A percentile compares a stretch with the other conserved stretches of the same genome.
phyloP scores from a whole-genome alignment of 2,113 vertebrate genomes.

The Typhlomys cinereus region DNA sequence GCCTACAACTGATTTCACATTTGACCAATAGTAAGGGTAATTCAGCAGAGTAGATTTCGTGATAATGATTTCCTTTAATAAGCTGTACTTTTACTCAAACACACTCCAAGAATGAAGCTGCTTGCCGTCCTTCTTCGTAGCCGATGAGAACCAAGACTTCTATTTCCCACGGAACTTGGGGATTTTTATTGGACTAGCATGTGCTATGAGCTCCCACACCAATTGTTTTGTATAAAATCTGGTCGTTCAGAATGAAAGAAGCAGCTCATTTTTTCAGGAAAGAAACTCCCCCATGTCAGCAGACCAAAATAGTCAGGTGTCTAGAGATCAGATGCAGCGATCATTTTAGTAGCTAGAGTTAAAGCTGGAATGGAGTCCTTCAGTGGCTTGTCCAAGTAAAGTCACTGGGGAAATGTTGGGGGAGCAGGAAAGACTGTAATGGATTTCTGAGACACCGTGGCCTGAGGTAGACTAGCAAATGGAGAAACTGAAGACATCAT shows the following conservation, averaged over 20 bases:
- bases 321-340: neutral
- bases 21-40: neutral
- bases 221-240: neutral
- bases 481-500: neutral
- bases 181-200: neutral
- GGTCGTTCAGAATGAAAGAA: neutral
- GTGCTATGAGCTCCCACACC: neutral
- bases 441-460: neutral
- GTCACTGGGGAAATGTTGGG: neutral
- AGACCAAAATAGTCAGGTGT: neutral
- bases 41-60: neutral
- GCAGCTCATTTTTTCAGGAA: neutral
- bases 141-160: neutral
- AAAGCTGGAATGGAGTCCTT: neutral
- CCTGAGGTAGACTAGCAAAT: neutral
- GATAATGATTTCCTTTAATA: neutral
- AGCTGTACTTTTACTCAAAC: neutral
- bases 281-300: neutral
- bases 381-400: neutral
- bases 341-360: neutral
- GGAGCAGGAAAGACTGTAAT: neutral
- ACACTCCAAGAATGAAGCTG: neutral
- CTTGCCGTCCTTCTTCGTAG: neutral
- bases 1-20: neutral
- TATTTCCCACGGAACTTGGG: neutral